Evolutionary conservation across 2,888 invertebrate species (phyloP).

Genomic region (Andrena dorsata): DNA sequence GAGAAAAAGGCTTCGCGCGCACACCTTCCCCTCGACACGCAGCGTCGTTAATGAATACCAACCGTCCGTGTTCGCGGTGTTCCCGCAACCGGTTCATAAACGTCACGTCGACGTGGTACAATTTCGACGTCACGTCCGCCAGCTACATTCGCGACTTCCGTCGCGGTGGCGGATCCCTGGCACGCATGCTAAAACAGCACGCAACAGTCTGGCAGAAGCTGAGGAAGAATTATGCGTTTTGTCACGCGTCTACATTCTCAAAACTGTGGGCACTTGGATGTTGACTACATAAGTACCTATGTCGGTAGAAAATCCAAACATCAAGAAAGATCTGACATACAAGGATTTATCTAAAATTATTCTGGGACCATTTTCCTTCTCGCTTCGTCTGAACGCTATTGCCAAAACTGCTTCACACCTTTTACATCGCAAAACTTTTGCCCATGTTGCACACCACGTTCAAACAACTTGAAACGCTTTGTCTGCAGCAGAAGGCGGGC

Average conservation of each 20-base stretch:
- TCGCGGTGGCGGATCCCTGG: slow-evolving; percentile 6
- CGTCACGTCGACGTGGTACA: slow-evolving; percentile 44
- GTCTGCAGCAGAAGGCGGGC: background rate
- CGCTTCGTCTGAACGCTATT: no score
- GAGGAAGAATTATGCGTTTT: background rate
- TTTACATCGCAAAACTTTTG: no score
- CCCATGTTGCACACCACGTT: no score
- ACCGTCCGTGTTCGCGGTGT: slow-evolving; percentile 30
- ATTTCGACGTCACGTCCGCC: slow-evolving; percentile 38
- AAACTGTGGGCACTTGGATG: background rate
- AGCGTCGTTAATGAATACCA: slow-evolving; percentile 47
- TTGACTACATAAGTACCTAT: no score
- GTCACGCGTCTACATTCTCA: background rate
- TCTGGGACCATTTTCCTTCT: no score
- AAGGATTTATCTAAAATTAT: no score
- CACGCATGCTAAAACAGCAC: slow-evolving; percentile 21
- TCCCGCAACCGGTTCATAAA: slow-evolving; percentile 52
- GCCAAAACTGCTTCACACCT: no score
- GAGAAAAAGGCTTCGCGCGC: slow-evolving; percentile 19
- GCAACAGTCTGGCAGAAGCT: background rate
- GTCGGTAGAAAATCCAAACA: no score
- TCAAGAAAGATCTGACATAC: no score
- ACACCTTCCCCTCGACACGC: slow-evolving; percentile 25
- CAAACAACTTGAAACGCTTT: slow-evolving; percentile 6
- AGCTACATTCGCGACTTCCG: slow-evolving; percentile 16